Base-by-base conservation (phyloP, 2,113 vertebrate genomes). In the Cygnus atratus region DNA sequence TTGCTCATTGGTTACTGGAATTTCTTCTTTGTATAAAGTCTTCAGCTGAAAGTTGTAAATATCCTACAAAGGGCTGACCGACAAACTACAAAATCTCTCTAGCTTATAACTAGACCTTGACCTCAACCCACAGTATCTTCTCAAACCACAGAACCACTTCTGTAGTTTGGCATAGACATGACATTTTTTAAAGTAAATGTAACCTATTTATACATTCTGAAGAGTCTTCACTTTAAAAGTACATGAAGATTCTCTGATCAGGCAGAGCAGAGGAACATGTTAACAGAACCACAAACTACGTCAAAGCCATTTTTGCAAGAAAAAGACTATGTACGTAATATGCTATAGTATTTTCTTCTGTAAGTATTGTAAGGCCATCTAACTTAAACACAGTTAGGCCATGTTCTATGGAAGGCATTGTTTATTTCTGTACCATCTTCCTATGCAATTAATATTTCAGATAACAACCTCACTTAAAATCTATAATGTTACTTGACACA, bases 161-260 rank as follows among this genome's bases (percentile, higher is more conserved):
- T 87, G 65, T n/a, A 5, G 0, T 75, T 95, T 95, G 90, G 82
- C 92, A 93, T 3, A 65, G 66, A 75, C 13, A 15, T 4, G 7
- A 50, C 33, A 68, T 95, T 84, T 94, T 92, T 76, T 39, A 76
- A 87, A 82, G 84, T 75, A 94, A 91, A 94, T 35, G 74, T 79
- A 81, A 94, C 22, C 17, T 91, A 85, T 93, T 94, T 95, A 85
- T 70, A 80, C 29, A 52, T 18, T 57, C 26, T 55, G 37, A 76
- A 87, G 85, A 80, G 74, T 46, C n/a, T 81, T 78, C 65, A 55
- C 31, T 94, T 92, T 54, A 54, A 62, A 80, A 95, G 72, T 41
- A 62, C 61, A 71, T 66, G 41, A 62, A 67, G 61, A 84, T 81
- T 67, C 81, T 89, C n/a, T 63, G 57, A 84, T 43, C 11, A 59